A percentile compares a stretch with the other conserved stretches of the same genome.
phyloP scores from a whole-genome alignment of 2,888 invertebrate species.

The Cephus runcator region DNA sequence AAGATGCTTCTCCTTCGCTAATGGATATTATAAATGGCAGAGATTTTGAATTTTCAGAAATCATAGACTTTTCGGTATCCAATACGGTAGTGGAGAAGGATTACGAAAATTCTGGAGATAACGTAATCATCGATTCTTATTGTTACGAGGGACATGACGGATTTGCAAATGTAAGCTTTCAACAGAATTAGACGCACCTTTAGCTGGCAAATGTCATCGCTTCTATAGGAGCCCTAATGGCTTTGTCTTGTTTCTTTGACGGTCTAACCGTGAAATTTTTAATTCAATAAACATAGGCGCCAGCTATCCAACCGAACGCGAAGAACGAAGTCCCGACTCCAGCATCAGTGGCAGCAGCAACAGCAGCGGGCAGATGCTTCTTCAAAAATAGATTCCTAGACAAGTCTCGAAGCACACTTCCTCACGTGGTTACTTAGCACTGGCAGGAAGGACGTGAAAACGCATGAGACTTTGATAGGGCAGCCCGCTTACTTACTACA shows the following conservation, averaged over 20 bases:
- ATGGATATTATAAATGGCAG: background rate
- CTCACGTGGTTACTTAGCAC: conserved; percentile 12
- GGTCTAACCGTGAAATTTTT: background rate
- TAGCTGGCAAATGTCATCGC: background rate
- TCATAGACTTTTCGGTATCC: background rate
- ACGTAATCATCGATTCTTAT: background rate
- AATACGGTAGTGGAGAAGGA: background rate
- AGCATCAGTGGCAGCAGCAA: background rate
- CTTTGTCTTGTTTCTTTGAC: background rate
- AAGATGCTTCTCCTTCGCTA: background rate
- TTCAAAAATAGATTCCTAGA: conserved; percentile 23
- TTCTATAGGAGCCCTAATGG: background rate
- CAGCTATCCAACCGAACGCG: background rate
- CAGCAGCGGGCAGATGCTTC: background rate
- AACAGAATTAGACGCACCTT: background rate
- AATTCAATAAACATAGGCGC: background rate
- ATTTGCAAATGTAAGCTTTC: background rate
- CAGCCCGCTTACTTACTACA: background rate
- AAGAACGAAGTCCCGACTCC: background rate
- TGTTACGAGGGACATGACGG: background rate
- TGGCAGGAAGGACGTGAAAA: conserved; percentile 11
- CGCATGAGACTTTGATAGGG: background rate
- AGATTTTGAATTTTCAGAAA: background rate
- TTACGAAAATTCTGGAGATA: background rate
- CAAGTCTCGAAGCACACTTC: conserved; percentile 9